These are phyloP conservation scores for Danio rerio DNA, from an alignment of 2,113 vertebrate species.

Conservation along the genomic window GRCz12tu NC_133199.1:31767001-31767500, in stretches of 20 bases:
- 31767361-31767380: slow-evolving; percentile 35
- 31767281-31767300: slow-evolving; percentile 35
- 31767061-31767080: slow-evolving; percentile 11
- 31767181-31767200: slow-evolving; percentile 40
- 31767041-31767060: not conserved
- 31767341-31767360: slow-evolving; percentile 14
- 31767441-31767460: not conserved
- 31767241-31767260: slow-evolving; percentile 36
- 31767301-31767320: slow-evolving; percentile 16
- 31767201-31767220: not conserved
- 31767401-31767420: not conserved
- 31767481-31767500: not conserved
- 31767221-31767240: not conserved
- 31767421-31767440: slow-evolving; percentile 9
- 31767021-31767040: not conserved
- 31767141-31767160: slow-evolving; percentile 6
- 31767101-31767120: slow-evolving; percentile 20
- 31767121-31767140: slow-evolving; percentile 10
- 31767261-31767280: slow-evolving; percentile 3
- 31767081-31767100: slow-evolving; percentile 16
- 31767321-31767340: slow-evolving; percentile 48
- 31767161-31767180: slow-evolving; percentile 4
- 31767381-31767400: slow-evolving; percentile 14
- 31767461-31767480: not conserved
- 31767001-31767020: not conserved